Conservation (phyloP, 1,140 invertebrate species). For the Cheumatopsyche charites region DNA sequence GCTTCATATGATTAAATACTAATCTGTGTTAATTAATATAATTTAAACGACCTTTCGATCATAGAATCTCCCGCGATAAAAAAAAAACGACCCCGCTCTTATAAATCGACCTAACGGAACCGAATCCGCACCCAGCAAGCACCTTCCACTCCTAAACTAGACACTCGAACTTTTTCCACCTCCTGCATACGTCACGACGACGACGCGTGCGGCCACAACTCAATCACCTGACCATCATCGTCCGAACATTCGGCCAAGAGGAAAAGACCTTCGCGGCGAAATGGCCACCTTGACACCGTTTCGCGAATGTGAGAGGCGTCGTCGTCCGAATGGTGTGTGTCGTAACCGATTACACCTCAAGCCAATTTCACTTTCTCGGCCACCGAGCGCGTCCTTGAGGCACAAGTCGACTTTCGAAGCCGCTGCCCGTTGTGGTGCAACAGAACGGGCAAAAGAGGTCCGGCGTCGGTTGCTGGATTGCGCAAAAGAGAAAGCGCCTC, state of each 20-base stretch:
- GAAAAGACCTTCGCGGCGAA: conserved; percentile 14
- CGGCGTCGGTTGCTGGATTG: conserved; percentile 2
- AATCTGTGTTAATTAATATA: too few relatives aligned
- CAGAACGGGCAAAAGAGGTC: background rate
- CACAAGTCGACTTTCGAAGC: conserved; percentile 5
- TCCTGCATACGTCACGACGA: too few relatives aligned
- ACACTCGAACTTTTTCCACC: too few relatives aligned
- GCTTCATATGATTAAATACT: too few relatives aligned
- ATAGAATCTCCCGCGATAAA: too few relatives aligned
- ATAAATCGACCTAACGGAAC: too few relatives aligned
- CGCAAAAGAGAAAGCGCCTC: conserved; percentile 10
- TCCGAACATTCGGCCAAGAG: background rate
- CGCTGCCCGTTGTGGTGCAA: background rate
- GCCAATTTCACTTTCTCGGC: background rate
- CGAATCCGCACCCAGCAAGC: too few relatives aligned
- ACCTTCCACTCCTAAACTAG: too few relatives aligned
- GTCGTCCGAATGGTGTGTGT: background rate
- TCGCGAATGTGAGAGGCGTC: background rate
- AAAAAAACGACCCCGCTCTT: too few relatives aligned
- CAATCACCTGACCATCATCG: too few relatives aligned
- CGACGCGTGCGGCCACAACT: too few relatives aligned
- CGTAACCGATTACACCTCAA: background rate
- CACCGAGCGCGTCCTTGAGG: conserved; percentile 7
- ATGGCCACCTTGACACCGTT: conserved; percentile 12
- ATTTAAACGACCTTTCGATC: too few relatives aligned